Percentiles rank a stretch among this genome's conserved stretches.
These are phyloP conservation scores for Scortum barcoo DNA, from an alignment of 2,113 vertebrate species.

Conservation along the genomic window DNA sequence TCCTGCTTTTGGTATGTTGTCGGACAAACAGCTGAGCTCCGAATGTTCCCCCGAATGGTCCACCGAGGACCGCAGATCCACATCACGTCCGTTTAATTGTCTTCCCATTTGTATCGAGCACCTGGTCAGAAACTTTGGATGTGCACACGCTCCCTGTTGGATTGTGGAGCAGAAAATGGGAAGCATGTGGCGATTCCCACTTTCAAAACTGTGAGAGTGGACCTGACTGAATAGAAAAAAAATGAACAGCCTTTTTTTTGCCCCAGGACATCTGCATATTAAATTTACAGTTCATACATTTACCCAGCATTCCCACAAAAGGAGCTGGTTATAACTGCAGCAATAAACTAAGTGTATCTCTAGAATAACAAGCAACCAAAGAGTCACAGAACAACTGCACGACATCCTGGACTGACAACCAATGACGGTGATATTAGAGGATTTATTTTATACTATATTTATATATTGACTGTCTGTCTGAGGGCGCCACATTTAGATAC, in stretches of 20 bases:
- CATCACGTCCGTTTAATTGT: slow-evolving; percentile 57
- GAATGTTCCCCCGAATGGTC: slow-evolving; percentile 50
- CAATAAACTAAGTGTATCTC: neutral
- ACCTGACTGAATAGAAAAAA: slow-evolving; percentile 19
- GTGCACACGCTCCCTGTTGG: slow-evolving; percentile 46
- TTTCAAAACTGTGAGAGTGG: slow-evolving; percentile 12
- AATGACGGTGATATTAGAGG: neutral
- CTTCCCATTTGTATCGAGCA: slow-evolving; percentile 68
- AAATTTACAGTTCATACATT: slow-evolving; percentile 32
- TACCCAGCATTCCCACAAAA: neutral
- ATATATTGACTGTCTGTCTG: too few relatives aligned
- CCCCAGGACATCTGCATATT: slow-evolving; percentile 67
- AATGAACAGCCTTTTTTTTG: neutral
- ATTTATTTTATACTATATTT: neutral
- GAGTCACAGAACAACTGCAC: neutral
- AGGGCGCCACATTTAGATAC: neutral
- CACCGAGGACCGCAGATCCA: slow-evolving; percentile 66
- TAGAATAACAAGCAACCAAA: neutral
- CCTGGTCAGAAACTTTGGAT: slow-evolving; percentile 72
- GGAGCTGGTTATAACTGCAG: slow-evolving; percentile 3
- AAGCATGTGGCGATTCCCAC: slow-evolving; percentile 63
- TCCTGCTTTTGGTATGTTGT: slow-evolving; percentile 54
- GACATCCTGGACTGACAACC: neutral
- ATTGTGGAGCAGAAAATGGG: slow-evolving; percentile 58
- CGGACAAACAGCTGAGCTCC: slow-evolving; percentile 68